phyloP scores from a whole-genome alignment of 2,888 invertebrate genomes.

The Aplocera efformata region DNA sequence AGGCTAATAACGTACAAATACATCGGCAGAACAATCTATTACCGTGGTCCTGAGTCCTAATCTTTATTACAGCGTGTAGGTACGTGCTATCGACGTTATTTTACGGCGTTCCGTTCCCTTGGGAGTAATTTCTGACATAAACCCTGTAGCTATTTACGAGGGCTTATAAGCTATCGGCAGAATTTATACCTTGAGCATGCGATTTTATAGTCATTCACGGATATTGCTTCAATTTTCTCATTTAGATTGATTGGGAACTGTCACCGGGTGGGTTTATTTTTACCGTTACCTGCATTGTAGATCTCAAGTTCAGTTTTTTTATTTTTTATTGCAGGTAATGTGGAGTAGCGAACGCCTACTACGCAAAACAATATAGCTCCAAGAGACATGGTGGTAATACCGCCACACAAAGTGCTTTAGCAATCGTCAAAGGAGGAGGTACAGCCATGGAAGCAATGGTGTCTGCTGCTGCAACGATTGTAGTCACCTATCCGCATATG shows the following conservation, averaged over 20 bases:
- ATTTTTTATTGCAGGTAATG: conserved; percentile 7
- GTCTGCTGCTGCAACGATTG: conserved; percentile 65
- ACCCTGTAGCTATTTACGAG: conserved; percentile 57
- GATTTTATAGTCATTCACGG: conserved; percentile 32
- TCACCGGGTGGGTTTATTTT: background rate
- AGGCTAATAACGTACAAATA: conserved; percentile 40
- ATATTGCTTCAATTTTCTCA: conserved; percentile 20
- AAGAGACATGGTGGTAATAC: conserved; percentile 66
- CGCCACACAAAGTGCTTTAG: conserved; percentile 66
- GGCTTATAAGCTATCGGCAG: conserved; percentile 61
- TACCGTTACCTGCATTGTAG: too few species aligned
- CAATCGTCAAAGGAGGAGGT: conserved; percentile 60
- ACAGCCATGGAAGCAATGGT: conserved; percentile 70
- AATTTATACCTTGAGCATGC: conserved; percentile 51
- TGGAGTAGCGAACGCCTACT: conserved; percentile 14
- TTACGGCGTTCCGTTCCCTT: conserved; percentile 49
- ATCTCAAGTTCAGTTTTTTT: background rate
- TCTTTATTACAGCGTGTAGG: conserved; percentile 54
- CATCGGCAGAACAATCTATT: conserved; percentile 42
- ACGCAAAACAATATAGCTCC: conserved; percentile 53
- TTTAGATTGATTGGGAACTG: conserved; percentile 12
- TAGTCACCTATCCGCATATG: conserved; percentile 70
- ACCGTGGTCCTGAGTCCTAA: conserved; percentile 38
- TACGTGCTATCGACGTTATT: conserved; percentile 48
- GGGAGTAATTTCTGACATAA: conserved; percentile 58